A percentile compares a stretch with the other conserved stretches of the same genome.
Evolutionary conservation across 2,797 vertebrate species (phyloP).

Genomic region (Myotis vivesi): DNA sequence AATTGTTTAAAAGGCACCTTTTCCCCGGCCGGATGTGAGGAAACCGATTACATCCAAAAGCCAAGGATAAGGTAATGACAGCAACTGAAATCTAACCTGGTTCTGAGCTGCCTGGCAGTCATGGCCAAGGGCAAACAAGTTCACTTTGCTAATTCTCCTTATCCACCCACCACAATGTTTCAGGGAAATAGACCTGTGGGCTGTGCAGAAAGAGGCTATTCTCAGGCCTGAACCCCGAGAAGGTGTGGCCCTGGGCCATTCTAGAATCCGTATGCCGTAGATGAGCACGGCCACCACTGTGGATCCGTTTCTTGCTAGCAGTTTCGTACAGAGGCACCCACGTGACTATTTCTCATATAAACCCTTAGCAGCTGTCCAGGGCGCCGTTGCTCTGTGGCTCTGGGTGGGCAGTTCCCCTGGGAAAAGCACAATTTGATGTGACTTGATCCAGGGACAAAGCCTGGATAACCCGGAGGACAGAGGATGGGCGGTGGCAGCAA

Average conservation of each 20-base stretch:
- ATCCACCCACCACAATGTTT: background rate
- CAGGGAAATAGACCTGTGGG: background rate
- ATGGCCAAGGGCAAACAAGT: background rate
- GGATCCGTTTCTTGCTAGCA: background rate
- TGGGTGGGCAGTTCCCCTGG: background rate
- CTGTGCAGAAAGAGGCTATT: background rate
- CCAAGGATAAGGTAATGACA: background rate
- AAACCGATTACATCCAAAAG: background rate
- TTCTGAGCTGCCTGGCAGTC: slow-evolving; percentile 32
- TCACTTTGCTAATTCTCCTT: background rate
- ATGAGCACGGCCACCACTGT: background rate
- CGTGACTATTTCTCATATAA: background rate
- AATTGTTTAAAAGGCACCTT: background rate
- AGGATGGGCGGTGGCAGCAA: background rate
- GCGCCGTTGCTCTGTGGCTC: background rate
- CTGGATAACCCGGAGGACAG: background rate
- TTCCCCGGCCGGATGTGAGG: background rate
- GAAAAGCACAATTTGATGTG: background rate
- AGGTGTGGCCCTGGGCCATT: background rate
- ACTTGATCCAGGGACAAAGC: background rate
- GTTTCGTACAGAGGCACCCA: background rate
- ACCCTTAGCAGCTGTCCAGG: background rate
- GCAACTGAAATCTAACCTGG: background rate
- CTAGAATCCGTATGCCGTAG: background rate
- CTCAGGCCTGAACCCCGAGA: background rate